Conservation (phyloP, 2,888 invertebrate species). For the Balanococcus diminutus region DNA sequence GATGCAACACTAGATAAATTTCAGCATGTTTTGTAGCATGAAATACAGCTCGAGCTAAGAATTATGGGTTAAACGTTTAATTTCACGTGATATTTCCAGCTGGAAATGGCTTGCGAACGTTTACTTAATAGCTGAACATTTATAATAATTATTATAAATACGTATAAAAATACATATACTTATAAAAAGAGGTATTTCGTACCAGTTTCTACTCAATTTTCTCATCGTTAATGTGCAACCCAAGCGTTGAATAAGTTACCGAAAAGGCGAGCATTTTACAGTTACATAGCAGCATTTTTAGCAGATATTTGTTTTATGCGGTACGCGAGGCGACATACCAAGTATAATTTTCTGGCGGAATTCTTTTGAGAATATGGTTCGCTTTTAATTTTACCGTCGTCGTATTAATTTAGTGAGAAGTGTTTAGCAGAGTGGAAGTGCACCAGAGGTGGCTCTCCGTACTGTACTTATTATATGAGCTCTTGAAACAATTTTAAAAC, state of each 20-base stretch:
- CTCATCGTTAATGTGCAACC: conserved; percentile 13
- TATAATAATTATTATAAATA: conserved; percentile 16
- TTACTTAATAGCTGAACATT: not conserved
- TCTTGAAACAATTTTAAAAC: conserved; percentile 9
- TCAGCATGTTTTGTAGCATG: not conserved
- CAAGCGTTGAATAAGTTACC: not conserved
- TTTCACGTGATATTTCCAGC: not conserved
- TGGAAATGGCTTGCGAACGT: not conserved
- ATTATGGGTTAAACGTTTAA: conserved; percentile 2
- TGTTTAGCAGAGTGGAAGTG: conserved; percentile 18
- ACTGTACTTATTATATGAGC: conserved; percentile 12
- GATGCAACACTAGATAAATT: not conserved
- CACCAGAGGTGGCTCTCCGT: not conserved
- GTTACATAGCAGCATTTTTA: not conserved
- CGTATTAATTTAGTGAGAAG: conserved; percentile 8
- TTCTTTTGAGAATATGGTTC: conserved; percentile 25
- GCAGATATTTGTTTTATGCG: not conserved
- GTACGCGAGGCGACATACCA: not conserved
- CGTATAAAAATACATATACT: not conserved
- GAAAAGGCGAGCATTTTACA: not conserved
- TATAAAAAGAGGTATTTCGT: not conserved
- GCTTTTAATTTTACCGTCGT: conserved; percentile 28
- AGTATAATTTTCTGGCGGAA: conserved; percentile 2
- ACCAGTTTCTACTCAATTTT: conserved; percentile 4
- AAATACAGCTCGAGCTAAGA: not conserved